Evolutionary conservation across 2,113 vertebrate genomes (phyloP).

Genomic region (Trichomycterus rosablanca): DNA sequence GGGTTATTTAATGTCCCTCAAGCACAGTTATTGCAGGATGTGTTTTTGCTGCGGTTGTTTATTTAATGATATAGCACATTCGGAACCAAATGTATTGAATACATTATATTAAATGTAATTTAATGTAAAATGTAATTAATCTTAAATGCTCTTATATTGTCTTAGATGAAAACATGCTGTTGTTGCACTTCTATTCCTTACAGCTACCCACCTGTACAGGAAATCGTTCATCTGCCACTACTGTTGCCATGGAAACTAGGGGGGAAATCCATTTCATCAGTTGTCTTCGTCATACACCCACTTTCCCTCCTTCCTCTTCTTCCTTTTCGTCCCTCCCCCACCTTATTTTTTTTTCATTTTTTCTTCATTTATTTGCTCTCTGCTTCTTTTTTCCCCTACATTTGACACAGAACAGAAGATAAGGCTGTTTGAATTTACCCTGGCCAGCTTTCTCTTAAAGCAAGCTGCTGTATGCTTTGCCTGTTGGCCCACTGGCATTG

Average conservation of each 20-base stretch:
- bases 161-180: slow-evolving; percentile 16
- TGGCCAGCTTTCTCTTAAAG: background rate
- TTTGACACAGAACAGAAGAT: background rate
- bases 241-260: slow-evolving; percentile 42
- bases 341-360: slow-evolving; percentile 16
- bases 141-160: no score
- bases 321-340: background rate
- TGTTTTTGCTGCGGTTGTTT: no score
- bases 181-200: slow-evolving; percentile 24
- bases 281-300: slow-evolving; percentile 38
- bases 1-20: no score
- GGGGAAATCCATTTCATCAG: slow-evolving; percentile 49
- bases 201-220: slow-evolving; percentile 41
- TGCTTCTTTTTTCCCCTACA: background rate
- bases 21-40: no score
- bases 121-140: no score
- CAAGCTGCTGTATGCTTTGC: background rate
- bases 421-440: slow-evolving; percentile 1
- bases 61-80: background rate
- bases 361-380: slow-evolving; percentile 4
- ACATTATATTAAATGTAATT: no score
- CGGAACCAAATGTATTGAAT: no score
- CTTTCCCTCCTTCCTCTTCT: slow-evolving; percentile 12
- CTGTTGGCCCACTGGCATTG: background rate
- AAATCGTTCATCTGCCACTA: slow-evolving; percentile 40